Evolutionary conservation across 2,888 invertebrate genomes (phyloP), one percentile per base, ranked within the genome.

Genomic region (Aproaerema taeniolella): DNA sequence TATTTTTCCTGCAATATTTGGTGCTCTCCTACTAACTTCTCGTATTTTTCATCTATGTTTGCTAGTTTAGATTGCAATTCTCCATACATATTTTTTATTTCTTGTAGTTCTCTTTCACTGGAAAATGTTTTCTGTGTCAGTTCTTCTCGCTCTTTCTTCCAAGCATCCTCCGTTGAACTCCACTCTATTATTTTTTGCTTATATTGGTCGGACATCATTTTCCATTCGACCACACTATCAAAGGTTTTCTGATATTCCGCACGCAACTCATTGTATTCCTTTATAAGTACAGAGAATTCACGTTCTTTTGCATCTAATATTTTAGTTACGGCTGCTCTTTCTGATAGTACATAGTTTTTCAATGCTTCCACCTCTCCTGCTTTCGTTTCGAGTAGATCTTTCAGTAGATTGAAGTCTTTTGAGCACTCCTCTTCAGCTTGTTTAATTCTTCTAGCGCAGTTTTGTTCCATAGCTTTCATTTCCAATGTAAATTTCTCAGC

Each of bases 401-500:
- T 88, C 17, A 89, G 54, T 47, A 87, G 88, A 0, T 72, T 66
- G 2, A 88, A 59, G 0, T 81, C 67, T 13, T 63, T 61, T 26
- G 85, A 63, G 38, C 89, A 86, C 38, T 87, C 86, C 1, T 82
- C 82, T 47, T 89, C 88, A 17, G 88, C 72, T 46, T 85, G 81
- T 49, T 85, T 86, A 3, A 87, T 66, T 35, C 77, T 78, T 43
- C 87, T 71, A 1, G 81, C 74, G 50, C 87, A 87, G 43, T 88
- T 85, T 71, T 87, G 82, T 64, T 89, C 89, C 6, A 88, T 72
- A 0, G 85, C 80, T 62, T 89, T 90, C 50, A 91, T 79, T 69
- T 91, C 90, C 15, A 87, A 56, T 0, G 90, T 89, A 49, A 90
- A 91, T 42, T 90, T 88, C 50, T 90, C 90, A 0, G 91, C 90